Conservation (phyloP, 1,140 invertebrate species). For the Meloidogyne floridensis region DNA sequence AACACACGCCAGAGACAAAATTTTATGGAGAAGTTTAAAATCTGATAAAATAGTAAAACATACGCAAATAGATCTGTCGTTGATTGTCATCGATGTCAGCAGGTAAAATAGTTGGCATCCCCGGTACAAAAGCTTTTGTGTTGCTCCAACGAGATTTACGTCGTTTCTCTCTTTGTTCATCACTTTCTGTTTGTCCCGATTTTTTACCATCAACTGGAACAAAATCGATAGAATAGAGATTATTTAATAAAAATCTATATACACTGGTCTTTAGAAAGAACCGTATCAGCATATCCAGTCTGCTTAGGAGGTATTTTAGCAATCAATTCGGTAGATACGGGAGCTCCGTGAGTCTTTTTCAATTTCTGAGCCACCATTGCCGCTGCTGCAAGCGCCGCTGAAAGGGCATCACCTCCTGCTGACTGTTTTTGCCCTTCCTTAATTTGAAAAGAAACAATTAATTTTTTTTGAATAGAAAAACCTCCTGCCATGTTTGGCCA, state of each 20-base stretch:
- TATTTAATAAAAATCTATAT: not conserved
- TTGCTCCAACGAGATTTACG: constrained; percentile 61
- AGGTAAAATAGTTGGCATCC: constrained; percentile 65
- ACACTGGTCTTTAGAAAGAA: constrained; percentile 19
- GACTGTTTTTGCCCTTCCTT: constrained; percentile 14
- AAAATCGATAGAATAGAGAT: not conserved
- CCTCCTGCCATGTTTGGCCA: not conserved
- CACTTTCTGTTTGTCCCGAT: not conserved
- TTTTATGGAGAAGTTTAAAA: constrained; percentile 6
- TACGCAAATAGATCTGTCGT: constrained; percentile 58
- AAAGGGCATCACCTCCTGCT: constrained; percentile 13
- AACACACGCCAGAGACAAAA: not conserved
- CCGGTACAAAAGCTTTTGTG: constrained; percentile 63
- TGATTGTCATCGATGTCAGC: constrained; percentile 60
- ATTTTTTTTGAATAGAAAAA: not conserved
- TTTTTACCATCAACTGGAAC: not conserved
- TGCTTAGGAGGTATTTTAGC: constrained; percentile 22
- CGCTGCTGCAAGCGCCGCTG: constrained; percentile 26
- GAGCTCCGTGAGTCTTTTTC: constrained; percentile 5
- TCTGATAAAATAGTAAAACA: constrained; percentile 35
- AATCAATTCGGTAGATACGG: constrained; percentile 26
- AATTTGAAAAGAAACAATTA: not conserved
- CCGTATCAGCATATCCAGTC: constrained; percentile 18
- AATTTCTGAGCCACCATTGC: constrained; percentile 31
- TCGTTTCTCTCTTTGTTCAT: constrained; percentile 23